phyloP scores from a whole-genome alignment of 2,888 invertebrate species.

The Arrhopalites spinosus region DNA sequence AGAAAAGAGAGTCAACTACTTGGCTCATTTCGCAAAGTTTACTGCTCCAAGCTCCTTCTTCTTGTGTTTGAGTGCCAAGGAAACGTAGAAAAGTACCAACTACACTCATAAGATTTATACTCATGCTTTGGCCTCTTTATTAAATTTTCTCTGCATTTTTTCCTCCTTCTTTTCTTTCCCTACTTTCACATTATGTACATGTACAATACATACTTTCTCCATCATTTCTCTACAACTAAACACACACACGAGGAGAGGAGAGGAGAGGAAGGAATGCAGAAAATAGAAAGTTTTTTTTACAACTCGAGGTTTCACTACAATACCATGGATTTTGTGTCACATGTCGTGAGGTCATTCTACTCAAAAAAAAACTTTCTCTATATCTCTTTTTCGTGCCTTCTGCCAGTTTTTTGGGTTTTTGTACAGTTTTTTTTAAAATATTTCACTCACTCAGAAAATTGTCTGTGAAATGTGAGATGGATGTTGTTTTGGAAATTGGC shows the following conservation, averaged over 20 bases:
- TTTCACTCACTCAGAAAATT: no score
- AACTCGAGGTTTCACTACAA: no score
- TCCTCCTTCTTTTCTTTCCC: background rate
- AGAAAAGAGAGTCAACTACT: background rate
- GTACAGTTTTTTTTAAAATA: no score
- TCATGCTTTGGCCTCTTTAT: constrained; percentile 26
- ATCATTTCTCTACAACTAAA: background rate
- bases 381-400: no score
- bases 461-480: no score
- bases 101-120: constrained; percentile 23
- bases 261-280: background rate
- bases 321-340: no score
- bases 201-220: background rate
- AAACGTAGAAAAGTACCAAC: background rate
- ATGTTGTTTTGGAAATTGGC: no score
- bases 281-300: no score
- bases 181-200: background rate
- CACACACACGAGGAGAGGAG: background rate
- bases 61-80: background rate
- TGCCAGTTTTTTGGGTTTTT: no score
- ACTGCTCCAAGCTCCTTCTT: background rate
- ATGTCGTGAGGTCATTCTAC: no score
- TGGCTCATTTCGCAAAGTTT: constrained; percentile 31
- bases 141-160: constrained; percentile 30
- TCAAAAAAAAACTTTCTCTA: no score